phyloP scores from a whole-genome alignment of 1,140 invertebrate species.

The Euborellia annulipes region DNA sequence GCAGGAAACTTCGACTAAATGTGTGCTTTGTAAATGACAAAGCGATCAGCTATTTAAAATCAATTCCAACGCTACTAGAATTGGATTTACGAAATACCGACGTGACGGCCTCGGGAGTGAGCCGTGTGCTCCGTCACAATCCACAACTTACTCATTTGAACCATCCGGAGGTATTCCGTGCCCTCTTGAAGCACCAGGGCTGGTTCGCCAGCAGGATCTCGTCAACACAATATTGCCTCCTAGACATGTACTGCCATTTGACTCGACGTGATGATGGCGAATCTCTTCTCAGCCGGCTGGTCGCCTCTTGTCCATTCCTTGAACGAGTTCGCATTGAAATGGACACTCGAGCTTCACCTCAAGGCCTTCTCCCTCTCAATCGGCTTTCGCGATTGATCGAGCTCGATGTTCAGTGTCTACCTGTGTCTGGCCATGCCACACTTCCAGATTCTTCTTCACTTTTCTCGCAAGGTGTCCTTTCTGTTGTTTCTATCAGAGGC shows the following conservation, averaged over 20 bases:
- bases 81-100: conserved; percentile 12
- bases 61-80: conserved; percentile 8
- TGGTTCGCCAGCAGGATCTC: not conserved
- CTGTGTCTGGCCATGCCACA: too few species aligned
- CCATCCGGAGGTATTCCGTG: conserved; percentile 10
- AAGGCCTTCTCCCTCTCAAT: conserved; percentile 6
- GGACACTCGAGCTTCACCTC: conserved; percentile 9
- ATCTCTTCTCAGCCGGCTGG: not conserved
- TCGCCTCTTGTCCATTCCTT: conserved; percentile 4
- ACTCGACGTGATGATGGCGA: not conserved
- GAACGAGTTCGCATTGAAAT: conserved; percentile 11
- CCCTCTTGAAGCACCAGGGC: conserved; percentile 10
- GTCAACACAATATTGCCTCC: not conserved
- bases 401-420: conserved; percentile 11
- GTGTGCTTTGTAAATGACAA: conserved; percentile 13
- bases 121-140: conserved; percentile 9
- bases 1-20: conserved; percentile 10
- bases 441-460: too few species aligned
- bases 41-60: conserved; percentile 9
- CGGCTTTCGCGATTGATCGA: conserved; percentile 5
- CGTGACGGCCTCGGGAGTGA: conserved; percentile 9
- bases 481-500: not conserved
- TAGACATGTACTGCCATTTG: not conserved
- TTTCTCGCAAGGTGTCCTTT: too few species aligned
- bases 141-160: conserved; percentile 10